Conservation (phyloP, 2,888 invertebrate genomes). For the Dendrolimus pini region DNA sequence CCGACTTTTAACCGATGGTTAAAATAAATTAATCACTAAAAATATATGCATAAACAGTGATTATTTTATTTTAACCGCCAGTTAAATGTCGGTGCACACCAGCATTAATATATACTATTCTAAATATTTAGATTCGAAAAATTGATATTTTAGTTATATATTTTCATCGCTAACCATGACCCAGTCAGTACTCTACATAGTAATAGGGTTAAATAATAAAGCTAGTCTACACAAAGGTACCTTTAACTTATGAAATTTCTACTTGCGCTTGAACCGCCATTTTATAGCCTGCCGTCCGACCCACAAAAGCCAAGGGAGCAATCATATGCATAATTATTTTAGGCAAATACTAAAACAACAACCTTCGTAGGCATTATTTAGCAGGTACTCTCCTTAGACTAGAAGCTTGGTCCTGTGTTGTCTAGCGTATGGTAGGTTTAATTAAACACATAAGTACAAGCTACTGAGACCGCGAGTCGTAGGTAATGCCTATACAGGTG, state of each 20-base stretch:
- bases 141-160: too few relatives aligned
- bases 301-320: conserved; percentile 1
- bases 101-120: too few relatives aligned
- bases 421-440: background rate
- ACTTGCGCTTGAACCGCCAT: background rate
- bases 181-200: too few relatives aligned
- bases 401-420: background rate
- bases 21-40: too few relatives aligned
- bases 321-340: conserved; percentile 1
- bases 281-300: background rate
- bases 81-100: too few relatives aligned
- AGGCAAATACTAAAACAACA: conserved; percentile 2
- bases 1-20: too few relatives aligned
- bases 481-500: background rate
- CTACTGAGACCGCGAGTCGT: background rate
- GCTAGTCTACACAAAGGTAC: background rate
- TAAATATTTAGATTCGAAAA: too few relatives aligned
- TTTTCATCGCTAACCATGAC: too few relatives aligned
- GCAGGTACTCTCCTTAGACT: background rate
- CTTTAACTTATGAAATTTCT: background rate
- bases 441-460: background rate
- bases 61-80: too few relatives aligned
- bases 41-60: too few relatives aligned
- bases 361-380: background rate
- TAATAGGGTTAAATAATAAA: background rate